Percentiles rank a stretch among this genome's conserved stretches.
phyloP scores from a whole-genome alignment of 2,888 invertebrate species.

The Mythimna ferrago region DNA sequence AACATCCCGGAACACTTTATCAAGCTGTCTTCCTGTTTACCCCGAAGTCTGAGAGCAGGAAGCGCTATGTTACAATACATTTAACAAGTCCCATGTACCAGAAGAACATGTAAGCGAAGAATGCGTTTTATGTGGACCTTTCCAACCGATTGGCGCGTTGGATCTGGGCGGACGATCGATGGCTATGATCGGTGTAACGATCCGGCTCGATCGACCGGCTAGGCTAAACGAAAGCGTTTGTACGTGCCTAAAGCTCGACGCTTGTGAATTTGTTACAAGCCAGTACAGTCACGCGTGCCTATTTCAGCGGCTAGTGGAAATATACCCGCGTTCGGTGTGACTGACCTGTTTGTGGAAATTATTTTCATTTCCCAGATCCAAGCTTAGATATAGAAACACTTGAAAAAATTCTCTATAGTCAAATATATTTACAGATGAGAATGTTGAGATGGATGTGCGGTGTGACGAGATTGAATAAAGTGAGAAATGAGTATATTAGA shows the following conservation, averaged over 20 bases:
- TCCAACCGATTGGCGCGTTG: constrained; percentile 38
- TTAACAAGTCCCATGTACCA: constrained; percentile 30
- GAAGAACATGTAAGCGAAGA: constrained; percentile 30
- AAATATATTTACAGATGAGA: background rate
- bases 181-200: constrained; percentile 54
- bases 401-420: background rate
- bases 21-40: constrained; percentile 37
- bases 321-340: background rate
- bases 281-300: constrained; percentile 4
- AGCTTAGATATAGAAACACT: background rate
- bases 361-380: background rate
- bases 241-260: constrained; percentile 25
- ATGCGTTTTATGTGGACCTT: constrained; percentile 38
- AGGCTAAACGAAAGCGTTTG: constrained; percentile 33
- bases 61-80: constrained; percentile 36
- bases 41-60: constrained; percentile 19
- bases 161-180: constrained; percentile 51
- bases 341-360: background rate
- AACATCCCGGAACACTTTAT: constrained; percentile 37
- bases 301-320: constrained; percentile 16
- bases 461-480: no score
- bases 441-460: no score
- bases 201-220: background rate
- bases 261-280: constrained; percentile 13
- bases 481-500: no score